Percentiles rank a stretch among this genome's conserved stretches.
Conservation (phyloP, 1,140 invertebrate species). For the Bicyclus anynana region DNA sequence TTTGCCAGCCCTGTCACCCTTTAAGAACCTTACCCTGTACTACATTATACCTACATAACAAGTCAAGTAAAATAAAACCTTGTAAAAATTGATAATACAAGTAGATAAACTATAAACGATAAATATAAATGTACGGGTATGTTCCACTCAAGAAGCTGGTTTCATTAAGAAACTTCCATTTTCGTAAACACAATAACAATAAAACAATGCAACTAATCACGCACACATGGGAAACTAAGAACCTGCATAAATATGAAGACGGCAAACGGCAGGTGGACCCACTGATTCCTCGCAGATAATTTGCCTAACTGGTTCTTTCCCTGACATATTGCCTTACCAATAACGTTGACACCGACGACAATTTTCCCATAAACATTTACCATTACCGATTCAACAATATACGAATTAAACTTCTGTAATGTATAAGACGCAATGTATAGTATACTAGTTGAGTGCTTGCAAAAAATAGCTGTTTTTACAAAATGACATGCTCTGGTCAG, state of each 20-base stretch:
- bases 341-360: constrained; percentile 3
- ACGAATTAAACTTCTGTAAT: neutral
- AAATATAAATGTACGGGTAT: too few species aligned
- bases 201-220: constrained; percentile 59
- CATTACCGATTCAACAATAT: constrained; percentile 27
- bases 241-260: constrained; percentile 48
- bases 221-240: constrained; percentile 37
- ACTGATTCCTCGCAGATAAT: constrained; percentile 70
- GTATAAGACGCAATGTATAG: constrained; percentile 24
- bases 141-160: neutral
- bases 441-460: neutral
- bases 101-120: neutral
- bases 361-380: constrained; percentile 7
- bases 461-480: constrained; percentile 20
- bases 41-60: too few species aligned
- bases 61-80: neutral
- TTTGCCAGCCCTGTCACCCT: too few species aligned
- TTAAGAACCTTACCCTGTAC: too few species aligned
- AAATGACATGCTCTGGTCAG: constrained; percentile 48
- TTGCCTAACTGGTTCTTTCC: constrained; percentile 68
- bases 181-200: constrained; percentile 28
- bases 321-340: constrained; percentile 55
- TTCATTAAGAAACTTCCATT: constrained; percentile 17
- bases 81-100: neutral
- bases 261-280: constrained; percentile 57